These are phyloP conservation scores for Neolamprologus cancellatus DNA, from an alignment of 2,113 vertebrate genomes.

Conservation along the genomic window DNA sequence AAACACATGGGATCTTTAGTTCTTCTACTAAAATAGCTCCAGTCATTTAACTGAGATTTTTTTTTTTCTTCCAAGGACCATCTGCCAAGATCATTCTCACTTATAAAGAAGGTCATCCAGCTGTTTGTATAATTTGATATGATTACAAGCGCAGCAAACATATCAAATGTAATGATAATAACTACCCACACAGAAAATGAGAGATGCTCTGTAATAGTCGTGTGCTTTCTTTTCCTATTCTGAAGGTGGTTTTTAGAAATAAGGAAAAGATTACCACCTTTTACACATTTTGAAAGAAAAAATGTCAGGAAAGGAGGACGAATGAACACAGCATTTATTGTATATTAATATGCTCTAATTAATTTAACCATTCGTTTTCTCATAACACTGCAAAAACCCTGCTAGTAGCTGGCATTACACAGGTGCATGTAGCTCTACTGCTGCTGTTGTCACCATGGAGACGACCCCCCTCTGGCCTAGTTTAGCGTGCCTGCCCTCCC, in stretches of 20 bases:
- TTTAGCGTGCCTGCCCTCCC: slow-evolving; percentile 43
- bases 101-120: background rate
- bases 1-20: background rate
- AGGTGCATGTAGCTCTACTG: slow-evolving; percentile 34
- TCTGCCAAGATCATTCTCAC: background rate
- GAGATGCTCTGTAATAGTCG: background rate
- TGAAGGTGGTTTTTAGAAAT: background rate
- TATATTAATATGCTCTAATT: background rate
- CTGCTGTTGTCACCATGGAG: slow-evolving; percentile 59
- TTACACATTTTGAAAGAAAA: background rate
- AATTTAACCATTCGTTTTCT: background rate
- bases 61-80: background rate
- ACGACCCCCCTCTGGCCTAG: slow-evolving; percentile 55
- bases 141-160: background rate
- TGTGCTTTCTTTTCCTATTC: background rate
- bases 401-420: background rate
- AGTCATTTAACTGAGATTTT: background rate
- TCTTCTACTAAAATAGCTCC: background rate
- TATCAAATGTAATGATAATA: background rate
- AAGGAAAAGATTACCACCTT: background rate
- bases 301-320: background rate
- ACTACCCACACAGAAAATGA: background rate
- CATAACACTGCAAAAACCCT: background rate
- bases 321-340: background rate
- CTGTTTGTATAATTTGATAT: background rate